Evolutionary conservation across 2,113 vertebrate genomes (phyloP).

Genomic region (Taurulus bubalis): DNA sequence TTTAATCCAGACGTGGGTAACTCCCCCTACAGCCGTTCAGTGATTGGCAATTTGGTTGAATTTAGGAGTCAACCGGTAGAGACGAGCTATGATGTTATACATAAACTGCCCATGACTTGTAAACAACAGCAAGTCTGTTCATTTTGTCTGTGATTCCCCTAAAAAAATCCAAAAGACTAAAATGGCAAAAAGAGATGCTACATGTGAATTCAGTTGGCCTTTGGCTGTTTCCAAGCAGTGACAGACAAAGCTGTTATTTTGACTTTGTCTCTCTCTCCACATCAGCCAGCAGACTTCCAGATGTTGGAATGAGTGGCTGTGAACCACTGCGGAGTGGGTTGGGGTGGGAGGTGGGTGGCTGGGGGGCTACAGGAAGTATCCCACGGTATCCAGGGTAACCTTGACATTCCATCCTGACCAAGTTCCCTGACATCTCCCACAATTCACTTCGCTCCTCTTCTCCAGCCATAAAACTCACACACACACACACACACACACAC

Average conservation of each 20-base stretch:
- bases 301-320: constrained; percentile 78
- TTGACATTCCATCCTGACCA: constrained; percentile 81
- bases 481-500: constrained; percentile 29
- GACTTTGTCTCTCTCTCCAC: constrained; percentile 29
- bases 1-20: too few species aligned
- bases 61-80: neutral
- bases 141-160: neutral
- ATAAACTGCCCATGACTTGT: neutral
- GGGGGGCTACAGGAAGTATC: constrained; percentile 82
- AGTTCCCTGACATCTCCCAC: constrained; percentile 82
- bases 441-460: constrained; percentile 63
- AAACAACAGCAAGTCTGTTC: neutral
- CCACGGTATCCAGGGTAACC: constrained; percentile 86
- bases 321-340: constrained; percentile 55
- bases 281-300: constrained; percentile 75
- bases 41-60: neutral
- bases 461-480: constrained; percentile 50
- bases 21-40: too few species aligned
- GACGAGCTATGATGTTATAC: neutral
- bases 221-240: constrained; percentile 41
- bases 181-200: neutral
- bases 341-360: neutral
- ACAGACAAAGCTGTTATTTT: constrained; percentile 45
- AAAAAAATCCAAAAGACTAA: neutral
- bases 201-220: neutral